Conservation (phyloP, 1,140 invertebrate species). For the Arctopsyche grandis region DNA sequence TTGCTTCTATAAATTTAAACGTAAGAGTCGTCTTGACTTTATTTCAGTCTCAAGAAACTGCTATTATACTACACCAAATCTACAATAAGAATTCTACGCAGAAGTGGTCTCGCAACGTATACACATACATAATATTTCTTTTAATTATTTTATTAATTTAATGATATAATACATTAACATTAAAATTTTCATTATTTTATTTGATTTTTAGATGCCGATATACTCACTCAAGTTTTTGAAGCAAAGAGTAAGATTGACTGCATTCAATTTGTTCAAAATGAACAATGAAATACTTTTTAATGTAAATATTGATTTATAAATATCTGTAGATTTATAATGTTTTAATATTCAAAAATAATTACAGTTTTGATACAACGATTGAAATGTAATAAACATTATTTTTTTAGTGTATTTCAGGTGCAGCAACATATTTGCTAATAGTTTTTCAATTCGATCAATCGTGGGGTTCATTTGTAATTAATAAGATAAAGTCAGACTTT, state of each 20-base stretch:
- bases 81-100: not conserved
- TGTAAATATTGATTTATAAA: not conserved
- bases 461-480: not conserved
- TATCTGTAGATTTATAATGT: not conserved
- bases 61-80: not conserved
- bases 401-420: constrained; percentile 11
- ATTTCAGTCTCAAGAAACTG: constrained; percentile 11
- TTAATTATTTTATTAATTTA: too few relatives aligned
- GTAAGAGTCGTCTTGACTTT: not conserved
- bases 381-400: too few relatives aligned
- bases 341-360: constrained; percentile 20
- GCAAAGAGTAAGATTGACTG: not conserved
- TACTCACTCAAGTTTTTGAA: not conserved
- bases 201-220: constrained; percentile 1
- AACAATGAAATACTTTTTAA: not conserved
- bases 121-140: too few relatives aligned
- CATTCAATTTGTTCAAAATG: constrained; percentile 1
- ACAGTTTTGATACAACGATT: too few relatives aligned
- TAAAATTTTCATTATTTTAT: not conserved
- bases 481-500: too few relatives aligned
- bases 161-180: not conserved
- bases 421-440: constrained; percentile 9
- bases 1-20: not conserved
- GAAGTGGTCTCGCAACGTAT: not conserved
- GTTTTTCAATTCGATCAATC: constrained; percentile 11